Base-by-base conservation (phyloP, 2,888 invertebrate species). In the Pollenia angustigena region DNA sequence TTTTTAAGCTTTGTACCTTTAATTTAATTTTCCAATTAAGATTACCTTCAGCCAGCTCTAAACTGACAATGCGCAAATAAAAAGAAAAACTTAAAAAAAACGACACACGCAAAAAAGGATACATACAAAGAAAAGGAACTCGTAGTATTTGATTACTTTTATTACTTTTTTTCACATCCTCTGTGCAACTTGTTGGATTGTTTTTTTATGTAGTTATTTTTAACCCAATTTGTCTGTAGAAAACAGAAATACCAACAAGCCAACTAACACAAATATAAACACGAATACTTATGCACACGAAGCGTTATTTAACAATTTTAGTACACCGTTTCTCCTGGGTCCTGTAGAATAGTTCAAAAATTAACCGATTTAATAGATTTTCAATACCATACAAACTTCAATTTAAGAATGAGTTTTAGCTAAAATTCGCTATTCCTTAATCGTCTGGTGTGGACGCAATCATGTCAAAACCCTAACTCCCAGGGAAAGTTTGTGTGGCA, bases 1-100 rank as follows among this genome's bases (percentile, higher is more conserved):
- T 54, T 18, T 58, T 44, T 12, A 10, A 62, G 18, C 62, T 18
- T 11, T 52, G 12, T 12, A 23, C 23, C 52, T 62, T 54, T 54
- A 54, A 50, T 80, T 80, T 74, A 74, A 69, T 80, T 85, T 74
- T 69, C 12, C 80, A 69, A 60, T 80, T 75, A 75, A 80, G 52
- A 71, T 75, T 60, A 69, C 69, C 75, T 79, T 75, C 46, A 56
- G 4, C 18, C 4, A 32, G 6, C 4, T 60, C 10, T 40, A 56
- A 58, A 40, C 64, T 44, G 58, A 64, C 23, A 68, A 66, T 23
- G 23, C 18, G 12, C 42, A 12, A 56, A 18, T 62, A 14, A 71
- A 60, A 48, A n/a, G 14, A 52, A 56, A 23, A 56, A 54, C 10
- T 52, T 42, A 11, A 40, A 6, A 54, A 44, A 71, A 2, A 18